phyloP scores from a whole-genome alignment of 2,888 invertebrate genomes.

The Rhimphoctona megacephalus region DNA sequence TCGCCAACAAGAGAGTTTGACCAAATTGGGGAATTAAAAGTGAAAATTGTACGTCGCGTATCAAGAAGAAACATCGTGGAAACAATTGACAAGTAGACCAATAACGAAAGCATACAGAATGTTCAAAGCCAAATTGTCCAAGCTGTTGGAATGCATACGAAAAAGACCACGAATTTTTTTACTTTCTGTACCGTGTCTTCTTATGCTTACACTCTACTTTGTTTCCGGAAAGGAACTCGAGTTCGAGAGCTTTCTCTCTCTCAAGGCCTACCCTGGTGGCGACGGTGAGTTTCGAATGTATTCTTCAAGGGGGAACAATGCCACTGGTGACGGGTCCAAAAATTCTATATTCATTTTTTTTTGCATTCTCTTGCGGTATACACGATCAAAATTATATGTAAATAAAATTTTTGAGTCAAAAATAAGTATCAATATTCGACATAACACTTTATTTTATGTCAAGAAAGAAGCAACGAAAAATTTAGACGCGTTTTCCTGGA shows the following conservation, averaged over 20 bases:
- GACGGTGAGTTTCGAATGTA: slow-evolving; percentile 53
- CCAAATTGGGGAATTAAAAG: too few relatives aligned
- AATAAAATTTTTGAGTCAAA: too few relatives aligned
- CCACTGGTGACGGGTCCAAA: too few relatives aligned
- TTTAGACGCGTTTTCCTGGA: too few relatives aligned
- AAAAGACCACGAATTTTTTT: slow-evolving; percentile 77
- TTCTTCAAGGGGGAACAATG: too few relatives aligned
- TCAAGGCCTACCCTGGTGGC: slow-evolving; percentile 56
- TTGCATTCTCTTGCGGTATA: too few relatives aligned
- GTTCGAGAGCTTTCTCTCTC: slow-evolving; percentile 73
- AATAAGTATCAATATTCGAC: too few relatives aligned
- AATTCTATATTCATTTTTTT: too few relatives aligned
- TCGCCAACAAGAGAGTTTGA: not conserved
- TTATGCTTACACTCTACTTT: slow-evolving; percentile 78
- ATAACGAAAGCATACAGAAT: slow-evolving; percentile 57
- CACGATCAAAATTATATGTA: too few relatives aligned
- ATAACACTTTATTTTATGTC: too few relatives aligned
- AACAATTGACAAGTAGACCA: not conserved
- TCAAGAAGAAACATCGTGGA: not conserved
- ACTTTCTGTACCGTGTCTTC: slow-evolving; percentile 76
- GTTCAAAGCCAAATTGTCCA: slow-evolving; percentile 70
- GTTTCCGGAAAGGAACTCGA: slow-evolving; percentile 74
- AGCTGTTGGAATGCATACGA: slow-evolving; percentile 76
- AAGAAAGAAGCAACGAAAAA: too few relatives aligned
- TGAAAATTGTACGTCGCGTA: too few relatives aligned